Conservation (phyloP, 2,113 vertebrate genomes). For the Bubo scandiacus region DNA sequence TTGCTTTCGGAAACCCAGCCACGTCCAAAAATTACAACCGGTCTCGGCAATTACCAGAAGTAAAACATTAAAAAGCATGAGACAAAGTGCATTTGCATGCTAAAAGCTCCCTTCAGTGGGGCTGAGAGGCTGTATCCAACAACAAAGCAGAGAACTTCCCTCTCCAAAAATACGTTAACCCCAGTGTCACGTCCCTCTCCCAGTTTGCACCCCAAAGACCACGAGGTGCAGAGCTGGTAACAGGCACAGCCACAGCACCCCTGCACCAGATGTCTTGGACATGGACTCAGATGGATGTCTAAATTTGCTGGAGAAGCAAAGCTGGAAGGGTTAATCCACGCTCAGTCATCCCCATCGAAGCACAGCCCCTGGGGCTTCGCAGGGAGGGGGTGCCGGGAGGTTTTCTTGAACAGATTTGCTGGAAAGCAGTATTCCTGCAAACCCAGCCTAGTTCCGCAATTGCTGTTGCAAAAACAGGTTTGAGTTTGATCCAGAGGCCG, state of each 20-base stretch:
- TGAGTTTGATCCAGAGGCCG: neutral
- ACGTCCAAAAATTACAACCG: conserved; percentile 70
- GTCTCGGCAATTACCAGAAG: conserved; percentile 77
- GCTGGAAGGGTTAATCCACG: conserved; percentile 40
- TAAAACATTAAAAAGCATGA: conserved; percentile 81
- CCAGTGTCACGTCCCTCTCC: neutral
- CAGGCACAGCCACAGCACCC: neutral
- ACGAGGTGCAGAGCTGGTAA: neutral
- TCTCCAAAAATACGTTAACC: conserved; percentile 45
- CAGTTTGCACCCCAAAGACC: fast-evolving
- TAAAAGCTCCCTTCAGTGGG: conserved; percentile 68
- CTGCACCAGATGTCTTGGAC: fast-evolving
- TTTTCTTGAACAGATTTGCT: neutral
- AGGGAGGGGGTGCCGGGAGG: neutral
- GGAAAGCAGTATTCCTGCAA: neutral
- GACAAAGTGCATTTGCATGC: conserved; percentile 77
- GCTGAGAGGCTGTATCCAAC: conserved; percentile 46
- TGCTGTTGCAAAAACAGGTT: neutral
- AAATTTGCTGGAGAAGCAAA: neutral
- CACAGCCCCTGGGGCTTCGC: neutral
- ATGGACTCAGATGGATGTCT: fast-evolving
- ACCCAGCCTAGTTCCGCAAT: neutral
- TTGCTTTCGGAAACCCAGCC: conserved; percentile 54
- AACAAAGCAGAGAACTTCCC: conserved; percentile 70
- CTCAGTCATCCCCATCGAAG: neutral